Evolutionary conservation across 2,797 vertebrate species (phyloP), one percentile per base, ranked within the genome.

Genomic region (Pteronotus mesoamericanus): DNA sequence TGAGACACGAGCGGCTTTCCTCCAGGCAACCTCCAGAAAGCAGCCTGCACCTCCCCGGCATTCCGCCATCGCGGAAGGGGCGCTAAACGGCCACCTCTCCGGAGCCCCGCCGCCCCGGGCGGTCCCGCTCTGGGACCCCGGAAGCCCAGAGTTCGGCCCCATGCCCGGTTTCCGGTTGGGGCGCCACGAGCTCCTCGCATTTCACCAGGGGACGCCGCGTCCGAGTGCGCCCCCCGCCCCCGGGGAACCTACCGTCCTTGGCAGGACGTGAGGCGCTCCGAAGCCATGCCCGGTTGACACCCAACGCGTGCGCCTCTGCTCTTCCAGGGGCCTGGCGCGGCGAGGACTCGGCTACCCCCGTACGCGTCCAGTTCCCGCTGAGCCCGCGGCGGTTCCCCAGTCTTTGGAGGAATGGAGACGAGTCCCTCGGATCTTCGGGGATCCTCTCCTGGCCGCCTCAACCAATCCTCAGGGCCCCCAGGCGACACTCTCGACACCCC

Each of bases 401-500:
- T 84, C 46, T 71, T 74, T 19, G 86, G 42, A 89, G 18, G 69
- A 85, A 59, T 80, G 84, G 53, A 57, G 53, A 46, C 46, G 79
- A 87, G 95, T 89, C 91, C 92, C 64, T 48, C 6, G 1, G 74
- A 15, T 83, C 39, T 46, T 85, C 46, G 2, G 57, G 87, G 90
- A 94, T 57, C 19, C 68, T 91, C 68, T 85, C 48, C 21, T 6
- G 57, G 64, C 22, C 34, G 24, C 89, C 86, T 85, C 39, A 53
- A 59, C 51, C 64, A 48, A 82, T 75, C 55, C 57, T 72, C 78
- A 71, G 91, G 95, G 78, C 91, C 94, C 94, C 88, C 11, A 42
- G 64, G 92, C 46, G 44, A 74, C 48, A 89, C 72, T 61, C 91
- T 90, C 93, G 48, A 92, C 59, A 61, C 66, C 61, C 7, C 89